These are phyloP conservation scores for Aphelenchoides besseyi DNA, from an alignment of 1,140 invertebrate species.

Conservation along the genomic window DNA sequence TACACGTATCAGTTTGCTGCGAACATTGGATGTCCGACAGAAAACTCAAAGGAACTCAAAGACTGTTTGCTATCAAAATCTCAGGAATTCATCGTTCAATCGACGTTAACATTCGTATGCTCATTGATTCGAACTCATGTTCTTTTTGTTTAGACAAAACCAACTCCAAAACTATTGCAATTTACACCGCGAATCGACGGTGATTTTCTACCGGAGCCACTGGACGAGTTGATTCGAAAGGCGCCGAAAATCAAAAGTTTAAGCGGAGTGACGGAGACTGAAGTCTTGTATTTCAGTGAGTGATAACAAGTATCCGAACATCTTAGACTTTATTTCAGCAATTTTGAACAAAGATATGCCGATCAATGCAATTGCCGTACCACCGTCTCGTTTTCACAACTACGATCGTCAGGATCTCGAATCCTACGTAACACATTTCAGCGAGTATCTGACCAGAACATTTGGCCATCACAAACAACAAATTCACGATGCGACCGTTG, in stretches of 20 bases:
- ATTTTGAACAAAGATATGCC: constrained; percentile 21
- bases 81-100: constrained; percentile 6
- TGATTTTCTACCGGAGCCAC: constrained; percentile 24
- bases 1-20: constrained; percentile 17
- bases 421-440: constrained; percentile 20
- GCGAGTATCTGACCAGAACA: neutral
- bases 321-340: neutral
- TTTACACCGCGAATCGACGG: constrained; percentile 27
- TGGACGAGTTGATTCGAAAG: constrained; percentile 15
- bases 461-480: constrained; percentile 10
- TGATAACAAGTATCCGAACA: constrained; percentile 11
- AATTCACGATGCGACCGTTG: neutral
- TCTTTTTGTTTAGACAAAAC: constrained; percentile 24
- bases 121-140: no score
- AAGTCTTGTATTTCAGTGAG: constrained; percentile 25
- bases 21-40: constrained; percentile 13
- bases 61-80: neutral
- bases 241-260: constrained; percentile 27
- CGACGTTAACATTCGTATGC: neutral
- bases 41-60: neutral
- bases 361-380: constrained; percentile 25
- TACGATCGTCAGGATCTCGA: neutral
- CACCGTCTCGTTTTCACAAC: neutral
- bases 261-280: constrained; percentile 23
- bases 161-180: constrained; percentile 18